phyloP scores from a whole-genome alignment of 30 jellyfish, hydroid and myxozoan species.

The Turritopsis rubra region DNA sequence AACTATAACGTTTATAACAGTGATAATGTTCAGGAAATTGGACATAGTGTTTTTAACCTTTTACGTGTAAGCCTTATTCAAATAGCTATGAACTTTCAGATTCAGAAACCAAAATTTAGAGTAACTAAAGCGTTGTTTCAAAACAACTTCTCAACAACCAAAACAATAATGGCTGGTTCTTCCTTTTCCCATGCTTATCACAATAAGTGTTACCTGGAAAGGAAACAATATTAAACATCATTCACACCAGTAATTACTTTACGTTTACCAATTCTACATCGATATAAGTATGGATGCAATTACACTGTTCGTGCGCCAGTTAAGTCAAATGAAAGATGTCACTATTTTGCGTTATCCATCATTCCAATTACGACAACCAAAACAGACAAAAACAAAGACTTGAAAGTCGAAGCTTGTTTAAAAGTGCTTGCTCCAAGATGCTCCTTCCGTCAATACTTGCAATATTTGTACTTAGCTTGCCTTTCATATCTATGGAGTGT shows the following conservation, averaged over 20 bases:
- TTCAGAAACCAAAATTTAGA: too few relatives aligned
- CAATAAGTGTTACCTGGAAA: neutral
- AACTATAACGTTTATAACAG: too few relatives aligned
- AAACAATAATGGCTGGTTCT: neutral
- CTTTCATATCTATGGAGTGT: neutral
- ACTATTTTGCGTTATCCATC: neutral
- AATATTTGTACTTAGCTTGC: neutral
- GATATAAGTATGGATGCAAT: neutral
- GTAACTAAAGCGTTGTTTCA: too few relatives aligned
- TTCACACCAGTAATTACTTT: neutral
- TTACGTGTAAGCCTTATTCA: too few relatives aligned
- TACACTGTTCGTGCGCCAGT: neutral
- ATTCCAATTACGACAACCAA: neutral
- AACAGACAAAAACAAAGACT: neutral
- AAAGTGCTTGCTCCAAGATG: neutral
- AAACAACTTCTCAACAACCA: too few relatives aligned
- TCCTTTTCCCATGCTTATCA: neutral
- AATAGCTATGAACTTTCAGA: too few relatives aligned
- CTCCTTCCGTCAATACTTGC: neutral
- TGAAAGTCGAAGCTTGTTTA: neutral
- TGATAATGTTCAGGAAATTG: too few relatives aligned
- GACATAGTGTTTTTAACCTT: too few relatives aligned
- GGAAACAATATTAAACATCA: neutral
- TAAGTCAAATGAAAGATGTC: neutral
- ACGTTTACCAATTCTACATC: neutral